phyloP scores from a whole-genome alignment of 2,113 vertebrate genomes.

The Vombatus ursinus region DNA sequence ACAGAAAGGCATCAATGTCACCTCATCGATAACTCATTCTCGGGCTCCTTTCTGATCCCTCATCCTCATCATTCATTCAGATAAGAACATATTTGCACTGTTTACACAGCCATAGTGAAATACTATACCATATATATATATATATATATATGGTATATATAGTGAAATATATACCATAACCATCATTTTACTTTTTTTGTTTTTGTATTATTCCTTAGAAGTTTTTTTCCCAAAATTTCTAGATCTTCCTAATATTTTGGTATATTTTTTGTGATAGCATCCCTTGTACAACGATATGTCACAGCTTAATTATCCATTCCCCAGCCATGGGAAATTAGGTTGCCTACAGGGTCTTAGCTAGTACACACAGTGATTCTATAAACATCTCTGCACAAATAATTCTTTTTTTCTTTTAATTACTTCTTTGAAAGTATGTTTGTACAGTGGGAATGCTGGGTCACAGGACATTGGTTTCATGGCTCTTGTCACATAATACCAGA shows the following conservation, averaged over 20 bases:
- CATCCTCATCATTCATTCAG: background rate
- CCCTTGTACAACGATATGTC: background rate
- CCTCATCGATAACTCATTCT: background rate
- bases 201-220: background rate
- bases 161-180: background rate
- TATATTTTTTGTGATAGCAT: background rate
- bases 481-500: background rate
- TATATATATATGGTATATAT: too few relatives aligned
- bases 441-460: background rate
- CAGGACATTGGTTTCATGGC: background rate
- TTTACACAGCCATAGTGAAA: background rate
- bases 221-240: background rate
- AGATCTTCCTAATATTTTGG: background rate
- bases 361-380: background rate
- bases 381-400: background rate
- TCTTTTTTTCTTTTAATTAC: background rate
- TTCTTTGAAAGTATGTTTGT: background rate
- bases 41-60: background rate
- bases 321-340: background rate
- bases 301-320: background rate
- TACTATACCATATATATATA: too few relatives aligned
- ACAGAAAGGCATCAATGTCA: background rate
- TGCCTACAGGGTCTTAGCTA: background rate
- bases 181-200: background rate
- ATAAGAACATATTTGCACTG: background rate